These are phyloP conservation scores for Lycaena phlaeas DNA, from an alignment of 2,888 invertebrate species.

Conservation along the genomic window DNA sequence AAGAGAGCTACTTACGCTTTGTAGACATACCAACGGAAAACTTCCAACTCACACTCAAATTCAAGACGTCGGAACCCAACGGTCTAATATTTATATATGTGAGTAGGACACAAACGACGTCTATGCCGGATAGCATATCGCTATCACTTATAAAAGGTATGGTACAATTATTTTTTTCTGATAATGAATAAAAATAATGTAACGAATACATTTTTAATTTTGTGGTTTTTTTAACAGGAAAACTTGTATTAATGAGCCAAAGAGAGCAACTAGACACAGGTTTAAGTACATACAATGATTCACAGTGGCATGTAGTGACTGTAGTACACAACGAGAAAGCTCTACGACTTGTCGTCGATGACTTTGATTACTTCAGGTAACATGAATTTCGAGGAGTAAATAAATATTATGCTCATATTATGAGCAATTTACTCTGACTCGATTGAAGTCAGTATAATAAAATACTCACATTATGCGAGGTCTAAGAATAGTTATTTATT, in stretches of 20 bases:
- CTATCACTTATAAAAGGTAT: constrained; percentile 67
- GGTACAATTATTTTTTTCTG: not conserved
- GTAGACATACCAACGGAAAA: constrained; percentile 52
- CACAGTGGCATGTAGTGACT: constrained; percentile 95
- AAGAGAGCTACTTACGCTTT: constrained; percentile 75
- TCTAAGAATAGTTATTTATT: not conserved
- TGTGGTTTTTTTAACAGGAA: constrained; percentile 31
- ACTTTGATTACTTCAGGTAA: constrained; percentile 80
- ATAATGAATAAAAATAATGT: not conserved
- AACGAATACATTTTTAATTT: not conserved
- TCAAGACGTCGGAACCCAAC: constrained; percentile 84
- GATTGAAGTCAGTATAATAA: too few relatives aligned
- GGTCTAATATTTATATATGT: constrained; percentile 89
- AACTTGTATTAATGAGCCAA: constrained; percentile 78
- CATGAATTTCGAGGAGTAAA: not conserved
- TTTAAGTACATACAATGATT: constrained; percentile 82
- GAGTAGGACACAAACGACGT: constrained; percentile 77
- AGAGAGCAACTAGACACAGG: constrained; percentile 77
- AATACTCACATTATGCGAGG: too few relatives aligned
- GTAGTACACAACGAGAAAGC: constrained; percentile 81
- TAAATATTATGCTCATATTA: too few relatives aligned
- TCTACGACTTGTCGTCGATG: constrained; percentile 88
- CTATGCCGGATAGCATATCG: constrained; percentile 51
- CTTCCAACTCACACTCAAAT: constrained; percentile 89
- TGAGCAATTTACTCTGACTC: too few relatives aligned